phyloP scores from a whole-genome alignment of 2,113 vertebrate genomes.

The Corydoras maculifer region DNA sequence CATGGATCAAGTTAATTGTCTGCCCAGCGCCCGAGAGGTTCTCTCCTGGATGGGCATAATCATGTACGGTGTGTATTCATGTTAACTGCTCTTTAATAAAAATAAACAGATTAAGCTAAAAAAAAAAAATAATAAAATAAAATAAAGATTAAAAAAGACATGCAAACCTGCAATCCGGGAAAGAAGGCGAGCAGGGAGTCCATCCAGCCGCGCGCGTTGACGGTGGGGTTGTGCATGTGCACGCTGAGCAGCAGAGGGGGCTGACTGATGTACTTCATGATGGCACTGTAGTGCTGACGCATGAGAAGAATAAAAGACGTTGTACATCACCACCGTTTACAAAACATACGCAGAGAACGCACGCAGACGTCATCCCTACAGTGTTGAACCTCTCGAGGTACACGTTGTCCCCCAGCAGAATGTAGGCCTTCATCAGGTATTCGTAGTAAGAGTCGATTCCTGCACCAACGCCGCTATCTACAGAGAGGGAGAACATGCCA shows the following conservation, averaged over 20 bases:
- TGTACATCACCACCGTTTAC: neutral
- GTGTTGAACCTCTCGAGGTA: constrained; percentile 97
- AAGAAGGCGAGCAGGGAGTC: constrained; percentile 96
- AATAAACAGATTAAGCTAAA: too few species aligned
- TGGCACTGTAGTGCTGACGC: constrained; percentile 90
- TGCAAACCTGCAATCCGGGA: constrained; percentile 87
- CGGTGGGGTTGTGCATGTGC: constrained; percentile 96
- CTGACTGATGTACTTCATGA: constrained; percentile 98
- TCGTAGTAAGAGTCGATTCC: constrained; percentile 98
- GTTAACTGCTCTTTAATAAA: too few species aligned
- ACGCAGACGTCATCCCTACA: constrained; percentile 59
- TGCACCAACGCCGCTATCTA: constrained; percentile 95
- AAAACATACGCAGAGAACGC: neutral
- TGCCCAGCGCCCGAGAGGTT: too few species aligned
- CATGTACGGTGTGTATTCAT: too few species aligned
- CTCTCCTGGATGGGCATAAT: too few species aligned
- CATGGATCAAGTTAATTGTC: too few species aligned
- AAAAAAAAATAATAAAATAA: too few species aligned
- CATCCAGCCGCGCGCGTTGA: constrained; percentile 98
- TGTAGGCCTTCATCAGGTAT: constrained; percentile 95
- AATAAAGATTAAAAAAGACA: neutral
- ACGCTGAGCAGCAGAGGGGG: constrained; percentile 94
- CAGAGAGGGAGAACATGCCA: neutral
- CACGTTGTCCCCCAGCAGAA: constrained; percentile 92
- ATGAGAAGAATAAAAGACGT: too few species aligned